Evolutionary conservation across 2,797 vertebrate genomes (phyloP).

Genomic region (Acomys russatus): DNA sequence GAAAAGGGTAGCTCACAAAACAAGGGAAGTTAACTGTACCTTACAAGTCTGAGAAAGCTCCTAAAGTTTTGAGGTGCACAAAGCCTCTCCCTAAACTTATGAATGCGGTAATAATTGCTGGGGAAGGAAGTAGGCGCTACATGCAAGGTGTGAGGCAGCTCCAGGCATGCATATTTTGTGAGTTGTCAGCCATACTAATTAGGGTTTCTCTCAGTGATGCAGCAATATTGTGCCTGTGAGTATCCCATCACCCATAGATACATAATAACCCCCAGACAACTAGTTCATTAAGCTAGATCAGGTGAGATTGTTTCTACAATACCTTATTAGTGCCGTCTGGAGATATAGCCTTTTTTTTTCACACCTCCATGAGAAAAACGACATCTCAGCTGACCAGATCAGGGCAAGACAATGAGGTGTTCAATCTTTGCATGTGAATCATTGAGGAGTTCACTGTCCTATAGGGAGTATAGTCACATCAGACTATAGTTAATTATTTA

Average conservation of each 20-base stretch:
- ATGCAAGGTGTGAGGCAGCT: not conserved
- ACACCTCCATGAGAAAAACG: not conserved
- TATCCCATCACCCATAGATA: not conserved
- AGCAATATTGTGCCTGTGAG: not conserved
- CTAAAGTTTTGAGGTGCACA: not conserved
- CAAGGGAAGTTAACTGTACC: too few species aligned
- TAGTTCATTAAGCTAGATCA: not conserved
- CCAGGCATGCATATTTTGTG: not conserved
- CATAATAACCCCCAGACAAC: not conserved
- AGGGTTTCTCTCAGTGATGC: not conserved
- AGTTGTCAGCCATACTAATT: not conserved
- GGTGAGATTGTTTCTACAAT: not conserved
- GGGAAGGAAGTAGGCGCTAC: not conserved
- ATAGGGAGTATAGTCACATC: not conserved
- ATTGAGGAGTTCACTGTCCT: not conserved
- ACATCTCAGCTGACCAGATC: not conserved
- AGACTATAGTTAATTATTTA: not conserved
- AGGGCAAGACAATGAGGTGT: not conserved
- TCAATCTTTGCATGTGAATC: rapidly evolving
- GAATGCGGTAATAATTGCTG: not conserved
- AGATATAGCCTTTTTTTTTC: not conserved
- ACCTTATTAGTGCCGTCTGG: not conserved
- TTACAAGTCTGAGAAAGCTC: not conserved
- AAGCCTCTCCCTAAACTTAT: not conserved
- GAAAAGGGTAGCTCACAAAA: not conserved